phyloP scores from a whole-genome alignment of 2,113 vertebrate genomes.

The Sapajus apella region DNA sequence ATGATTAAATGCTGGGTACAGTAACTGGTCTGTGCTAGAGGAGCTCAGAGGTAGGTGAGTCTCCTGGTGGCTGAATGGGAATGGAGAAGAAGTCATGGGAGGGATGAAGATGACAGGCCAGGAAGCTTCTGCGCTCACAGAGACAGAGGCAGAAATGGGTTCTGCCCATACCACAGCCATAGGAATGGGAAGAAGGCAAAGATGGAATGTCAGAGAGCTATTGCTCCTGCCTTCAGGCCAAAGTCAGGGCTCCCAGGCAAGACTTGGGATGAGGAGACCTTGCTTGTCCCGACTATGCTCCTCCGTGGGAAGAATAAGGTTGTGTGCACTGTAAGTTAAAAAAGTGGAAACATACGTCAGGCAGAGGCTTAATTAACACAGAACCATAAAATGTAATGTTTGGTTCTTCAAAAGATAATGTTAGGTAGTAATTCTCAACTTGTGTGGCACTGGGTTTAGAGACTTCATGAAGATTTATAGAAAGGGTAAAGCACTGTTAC shows the following conservation, averaged over 20 bases:
- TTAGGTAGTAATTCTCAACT: not conserved
- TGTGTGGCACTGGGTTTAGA: not conserved
- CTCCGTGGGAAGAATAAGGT: not conserved
- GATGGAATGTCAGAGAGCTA: too few species aligned
- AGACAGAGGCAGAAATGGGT: not conserved
- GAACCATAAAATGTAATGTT: not conserved
- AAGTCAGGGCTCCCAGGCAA: not conserved
- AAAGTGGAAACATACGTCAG: not conserved
- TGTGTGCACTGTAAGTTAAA: not conserved
- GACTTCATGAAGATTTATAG: conserved; percentile 53
- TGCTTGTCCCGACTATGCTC: not conserved
- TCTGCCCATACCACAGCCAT: not conserved
- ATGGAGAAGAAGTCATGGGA: not conserved
- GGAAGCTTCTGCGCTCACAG: not conserved
- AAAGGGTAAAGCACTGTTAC: not conserved
- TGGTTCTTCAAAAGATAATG: not conserved
- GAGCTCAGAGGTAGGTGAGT: not conserved
- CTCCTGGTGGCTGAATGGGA: not conserved
- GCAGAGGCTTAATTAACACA: not conserved
- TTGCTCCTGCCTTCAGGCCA: not conserved
- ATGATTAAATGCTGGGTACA: not conserved
- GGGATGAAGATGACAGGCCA: too few species aligned
- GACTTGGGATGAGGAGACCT: not conserved
- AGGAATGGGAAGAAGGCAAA: not conserved
- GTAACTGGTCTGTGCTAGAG: not conserved